Percentiles rank a stretch among this genome's conserved stretches.
Conservation (phyloP, 1,140 invertebrate genomes). For the Saxidomus purpurata region DNA sequence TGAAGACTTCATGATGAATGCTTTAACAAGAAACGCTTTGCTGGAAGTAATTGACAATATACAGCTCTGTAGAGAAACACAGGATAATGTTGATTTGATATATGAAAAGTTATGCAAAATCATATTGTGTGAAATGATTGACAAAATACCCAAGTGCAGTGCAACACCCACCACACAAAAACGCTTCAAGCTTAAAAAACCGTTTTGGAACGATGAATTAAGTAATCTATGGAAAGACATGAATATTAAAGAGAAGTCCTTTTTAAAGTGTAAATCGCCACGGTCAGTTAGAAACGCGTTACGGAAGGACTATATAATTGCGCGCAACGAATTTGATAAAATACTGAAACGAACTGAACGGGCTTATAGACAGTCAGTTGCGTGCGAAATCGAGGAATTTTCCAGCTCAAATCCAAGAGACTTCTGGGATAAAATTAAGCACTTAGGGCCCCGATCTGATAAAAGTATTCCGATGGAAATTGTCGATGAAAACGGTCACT, state of each 20-base stretch:
- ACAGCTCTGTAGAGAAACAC: neutral
- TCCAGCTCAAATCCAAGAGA: slow-evolving; percentile 45
- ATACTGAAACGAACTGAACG: neutral
- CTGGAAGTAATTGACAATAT: neutral
- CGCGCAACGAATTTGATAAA: neutral
- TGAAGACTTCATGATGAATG: neutral
- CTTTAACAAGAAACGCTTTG: neutral
- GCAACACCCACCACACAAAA: no score
- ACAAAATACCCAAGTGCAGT: neutral
- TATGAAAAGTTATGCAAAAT: neutral
- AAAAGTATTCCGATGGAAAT: slow-evolving; percentile 30
- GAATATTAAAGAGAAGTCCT: neutral
- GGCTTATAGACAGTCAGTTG: neutral
- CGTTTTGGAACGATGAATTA: no score
- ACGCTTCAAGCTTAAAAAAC: no score
- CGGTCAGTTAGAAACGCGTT: neutral
- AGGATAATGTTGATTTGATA: neutral
- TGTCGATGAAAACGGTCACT: neutral
- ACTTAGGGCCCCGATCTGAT: no score
- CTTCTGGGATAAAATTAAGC: slow-evolving; percentile 33
- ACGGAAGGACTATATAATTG: neutral
- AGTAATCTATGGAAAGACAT: neutral
- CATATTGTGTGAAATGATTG: neutral
- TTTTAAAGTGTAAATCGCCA: no score
- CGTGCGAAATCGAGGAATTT: neutral